These are phyloP conservation scores for Dermatophagoides farinae DNA, from an alignment of 1,140 invertebrate species.

Conservation along the genomic window DNA sequence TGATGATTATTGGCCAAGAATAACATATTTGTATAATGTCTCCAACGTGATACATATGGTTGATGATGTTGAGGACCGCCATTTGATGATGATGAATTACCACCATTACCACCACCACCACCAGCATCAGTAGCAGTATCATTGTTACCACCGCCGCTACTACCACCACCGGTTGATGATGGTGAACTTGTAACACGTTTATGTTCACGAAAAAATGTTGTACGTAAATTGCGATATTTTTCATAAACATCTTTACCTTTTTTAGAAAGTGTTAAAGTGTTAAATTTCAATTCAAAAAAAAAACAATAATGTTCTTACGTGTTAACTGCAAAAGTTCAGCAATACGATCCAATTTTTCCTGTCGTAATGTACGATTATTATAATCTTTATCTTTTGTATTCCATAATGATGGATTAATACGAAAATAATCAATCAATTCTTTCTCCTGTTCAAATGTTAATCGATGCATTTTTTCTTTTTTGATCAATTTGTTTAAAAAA, in stretches of 20 bases:
- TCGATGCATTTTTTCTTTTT: neutral
- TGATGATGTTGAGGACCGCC: neutral
- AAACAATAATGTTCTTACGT: neutral
- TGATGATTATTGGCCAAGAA: neutral
- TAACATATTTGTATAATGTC: slow-evolving; percentile 1
- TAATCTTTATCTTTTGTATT: slow-evolving; percentile 6
- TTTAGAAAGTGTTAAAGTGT: neutral
- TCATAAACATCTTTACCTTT: slow-evolving; percentile 8
- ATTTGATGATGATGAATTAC: neutral
- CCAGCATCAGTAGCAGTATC: neutral
- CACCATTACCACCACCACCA: neutral
- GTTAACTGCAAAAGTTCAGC: neutral
- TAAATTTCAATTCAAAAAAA: neutral
- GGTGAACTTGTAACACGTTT: neutral
- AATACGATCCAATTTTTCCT: neutral
- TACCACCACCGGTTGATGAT: neutral
- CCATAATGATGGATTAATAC: slow-evolving; percentile 3
- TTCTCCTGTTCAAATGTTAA: slow-evolving; percentile 5
- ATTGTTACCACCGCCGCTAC: neutral
- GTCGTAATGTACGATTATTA: slow-evolving; percentile 1
- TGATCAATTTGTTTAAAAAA: neutral
- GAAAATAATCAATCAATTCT: slow-evolving; percentile 5
- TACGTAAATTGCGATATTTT: slow-evolving; percentile 7
- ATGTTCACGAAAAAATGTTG: slow-evolving; percentile 9
- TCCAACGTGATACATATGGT: slow-evolving; percentile 1